Percentiles rank a stretch among this genome's conserved stretches.
phyloP scores from a whole-genome alignment of 1,140 invertebrate species.

The Drosophila sucinea region DNA sequence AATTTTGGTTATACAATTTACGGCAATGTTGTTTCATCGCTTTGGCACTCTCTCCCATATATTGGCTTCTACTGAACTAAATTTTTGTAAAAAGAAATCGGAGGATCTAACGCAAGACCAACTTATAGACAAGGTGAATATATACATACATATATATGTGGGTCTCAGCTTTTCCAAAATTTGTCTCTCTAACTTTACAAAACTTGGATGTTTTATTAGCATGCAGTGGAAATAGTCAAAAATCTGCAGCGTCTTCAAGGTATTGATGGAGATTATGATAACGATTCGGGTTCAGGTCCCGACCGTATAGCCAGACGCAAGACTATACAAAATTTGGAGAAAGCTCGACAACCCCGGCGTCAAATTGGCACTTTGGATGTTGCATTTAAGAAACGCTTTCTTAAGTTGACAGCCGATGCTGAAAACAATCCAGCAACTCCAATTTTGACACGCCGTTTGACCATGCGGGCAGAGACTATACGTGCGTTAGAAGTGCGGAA shows the following conservation, averaged over 20 bases:
- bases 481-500: constrained; percentile 93
- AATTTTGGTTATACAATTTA: constrained; percentile 98
- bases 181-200: no score
- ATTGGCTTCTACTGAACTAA: constrained; percentile 96
- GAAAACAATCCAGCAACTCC: constrained; percentile 89
- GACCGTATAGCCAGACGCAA: constrained; percentile 91
- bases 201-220: constrained; percentile 83
- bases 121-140: constrained; percentile 89
- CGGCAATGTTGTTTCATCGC: constrained; percentile 99
- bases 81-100: constrained; percentile 93
- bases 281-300: constrained; percentile 92
- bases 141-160: neutral
- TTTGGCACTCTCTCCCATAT: constrained; percentile 99
- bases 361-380: constrained; percentile 97
- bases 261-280: constrained; percentile 96
- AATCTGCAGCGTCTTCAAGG: constrained; percentile 94
- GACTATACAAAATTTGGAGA: constrained; percentile 96
- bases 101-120: constrained; percentile 95
- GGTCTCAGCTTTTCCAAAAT: neutral
- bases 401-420: constrained; percentile 89
- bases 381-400: constrained; percentile 96
- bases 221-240: constrained; percentile 96
- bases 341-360: constrained; percentile 93
- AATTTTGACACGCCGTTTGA: constrained; percentile 92
- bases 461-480: constrained; percentile 91